A percentile compares a stretch with the other conserved stretches of the same genome.
These are phyloP conservation scores for Amphimallon solstitiale DNA, from an alignment of 2,888 invertebrate species.

Conservation along the genomic window DNA sequence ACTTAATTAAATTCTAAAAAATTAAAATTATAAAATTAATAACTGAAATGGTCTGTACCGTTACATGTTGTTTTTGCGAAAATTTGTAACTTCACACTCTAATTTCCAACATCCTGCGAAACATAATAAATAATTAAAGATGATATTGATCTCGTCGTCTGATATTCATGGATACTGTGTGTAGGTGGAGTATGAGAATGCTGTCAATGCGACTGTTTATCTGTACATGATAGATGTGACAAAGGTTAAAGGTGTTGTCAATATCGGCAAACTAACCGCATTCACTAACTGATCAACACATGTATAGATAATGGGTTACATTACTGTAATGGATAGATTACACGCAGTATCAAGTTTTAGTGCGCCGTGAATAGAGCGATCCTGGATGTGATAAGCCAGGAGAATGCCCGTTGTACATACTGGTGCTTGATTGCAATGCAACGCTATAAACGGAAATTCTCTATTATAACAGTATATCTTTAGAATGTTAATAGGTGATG, in stretches of 20 bases:
- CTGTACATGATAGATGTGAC: constrained; percentile 17
- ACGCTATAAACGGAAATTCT: constrained; percentile 28
- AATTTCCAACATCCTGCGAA: too few species aligned
- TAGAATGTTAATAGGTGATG: constrained; percentile 35
- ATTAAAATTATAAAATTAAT: too few species aligned
- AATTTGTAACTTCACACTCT: too few species aligned
- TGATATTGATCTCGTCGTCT: too few species aligned
- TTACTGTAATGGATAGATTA: constrained; percentile 49
- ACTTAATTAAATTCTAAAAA: too few species aligned
- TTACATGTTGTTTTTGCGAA: too few species aligned
- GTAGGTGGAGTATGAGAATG: too few species aligned
- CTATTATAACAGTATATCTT: constrained; percentile 9
- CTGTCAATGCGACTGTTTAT: constrained; percentile 1
- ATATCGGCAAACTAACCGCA: constrained; percentile 48
- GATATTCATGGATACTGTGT: too few species aligned
- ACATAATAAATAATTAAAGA: too few species aligned
- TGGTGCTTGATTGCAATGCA: constrained; percentile 21
- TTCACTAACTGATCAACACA: constrained; percentile 47
- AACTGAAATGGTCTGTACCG: too few species aligned
- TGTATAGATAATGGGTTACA: constrained; percentile 48
- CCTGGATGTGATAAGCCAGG: constrained; percentile 37
- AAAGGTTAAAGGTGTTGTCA: constrained; percentile 47
- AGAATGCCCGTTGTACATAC: constrained; percentile 26
- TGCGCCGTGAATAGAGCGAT: constrained; percentile 40
- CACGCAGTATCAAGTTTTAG: constrained; percentile 47